Evolutionary conservation across 2,797 vertebrate species (phyloP).

Genomic region (Oophaga sylvatica): DNA sequence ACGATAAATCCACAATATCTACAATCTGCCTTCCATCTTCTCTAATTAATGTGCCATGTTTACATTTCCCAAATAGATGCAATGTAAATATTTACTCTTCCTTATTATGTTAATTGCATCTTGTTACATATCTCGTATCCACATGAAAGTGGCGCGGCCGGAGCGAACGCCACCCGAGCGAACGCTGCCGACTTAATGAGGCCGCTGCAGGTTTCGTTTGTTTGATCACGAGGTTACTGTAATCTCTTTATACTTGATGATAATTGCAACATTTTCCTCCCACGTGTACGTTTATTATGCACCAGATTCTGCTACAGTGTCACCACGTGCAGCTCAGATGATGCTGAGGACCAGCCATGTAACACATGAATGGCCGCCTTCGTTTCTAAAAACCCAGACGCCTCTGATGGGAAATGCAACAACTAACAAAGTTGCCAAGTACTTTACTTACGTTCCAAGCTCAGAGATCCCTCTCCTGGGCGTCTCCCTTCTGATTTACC

Average conservation of each 20-base stretch:
- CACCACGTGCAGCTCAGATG: neutral
- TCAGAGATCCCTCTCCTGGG: too few relatives aligned
- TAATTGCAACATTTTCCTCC: neutral
- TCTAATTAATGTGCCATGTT: constrained; percentile 53
- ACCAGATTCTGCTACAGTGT: neutral
- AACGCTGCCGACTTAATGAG: constrained; percentile 2
- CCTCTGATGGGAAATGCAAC: too few relatives aligned
- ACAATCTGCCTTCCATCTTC: constrained; percentile 16
- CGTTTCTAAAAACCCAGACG: too few relatives aligned
- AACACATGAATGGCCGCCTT: too few relatives aligned
- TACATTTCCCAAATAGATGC: constrained; percentile 46
- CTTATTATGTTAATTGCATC: constrained; percentile 48
- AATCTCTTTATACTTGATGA: neutral
- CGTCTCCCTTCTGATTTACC: too few relatives aligned
- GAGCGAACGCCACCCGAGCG: neutral
- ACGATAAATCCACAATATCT: constrained; percentile 30
- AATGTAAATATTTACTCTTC: constrained; percentile 52
- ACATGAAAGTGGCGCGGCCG: neutral
- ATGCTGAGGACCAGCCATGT: too few relatives aligned
- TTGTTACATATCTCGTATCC: constrained; percentile 37
- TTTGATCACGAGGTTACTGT: neutral
- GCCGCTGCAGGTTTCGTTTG: neutral
- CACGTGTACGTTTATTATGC: neutral
- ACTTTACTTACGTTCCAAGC: too few relatives aligned
- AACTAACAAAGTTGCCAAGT: too few relatives aligned